Evolutionary conservation across 1,140 invertebrate species (phyloP).

Genomic region (Meloidogyne chitwoodi): DNA sequence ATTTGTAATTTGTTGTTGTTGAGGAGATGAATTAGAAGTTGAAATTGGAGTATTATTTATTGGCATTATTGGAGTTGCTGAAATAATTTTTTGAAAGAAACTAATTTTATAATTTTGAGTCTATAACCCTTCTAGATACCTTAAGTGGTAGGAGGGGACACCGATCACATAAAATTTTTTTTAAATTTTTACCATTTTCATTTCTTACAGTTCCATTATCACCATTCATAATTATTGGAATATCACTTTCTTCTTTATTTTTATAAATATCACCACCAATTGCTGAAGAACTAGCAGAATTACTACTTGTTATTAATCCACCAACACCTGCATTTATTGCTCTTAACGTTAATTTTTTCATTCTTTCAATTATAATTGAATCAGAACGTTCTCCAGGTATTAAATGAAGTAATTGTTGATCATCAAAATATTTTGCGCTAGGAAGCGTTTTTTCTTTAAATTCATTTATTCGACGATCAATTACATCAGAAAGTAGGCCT

Average conservation of each 20-base stretch:
- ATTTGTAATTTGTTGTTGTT: neutral
- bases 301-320: neutral
- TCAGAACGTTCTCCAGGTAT: conserved; percentile 58
- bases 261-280: neutral
- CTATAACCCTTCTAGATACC: no score
- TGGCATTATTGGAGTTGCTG: neutral
- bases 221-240: conserved; percentile 3
- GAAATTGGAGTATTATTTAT: neutral
- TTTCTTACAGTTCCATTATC: neutral
- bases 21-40: neutral
- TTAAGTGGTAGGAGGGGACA: no score
- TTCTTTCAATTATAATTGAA: conserved; percentile 51
- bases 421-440: conserved; percentile 59
- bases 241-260: neutral
- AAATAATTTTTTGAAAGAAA: neutral
- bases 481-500: conserved; percentile 49
- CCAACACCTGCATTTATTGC: conserved; percentile 52
- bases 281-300: neutral
- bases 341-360: conserved; percentile 45
- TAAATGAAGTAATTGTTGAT: conserved; percentile 58
- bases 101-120: no score
- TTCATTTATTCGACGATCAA: conserved; percentile 55
- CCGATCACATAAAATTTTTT: no score
- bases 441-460: conserved; percentile 55
- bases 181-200: neutral